Conservation (phyloP, 1,140 invertebrate genomes). For the Uloborus diversus region DNA sequence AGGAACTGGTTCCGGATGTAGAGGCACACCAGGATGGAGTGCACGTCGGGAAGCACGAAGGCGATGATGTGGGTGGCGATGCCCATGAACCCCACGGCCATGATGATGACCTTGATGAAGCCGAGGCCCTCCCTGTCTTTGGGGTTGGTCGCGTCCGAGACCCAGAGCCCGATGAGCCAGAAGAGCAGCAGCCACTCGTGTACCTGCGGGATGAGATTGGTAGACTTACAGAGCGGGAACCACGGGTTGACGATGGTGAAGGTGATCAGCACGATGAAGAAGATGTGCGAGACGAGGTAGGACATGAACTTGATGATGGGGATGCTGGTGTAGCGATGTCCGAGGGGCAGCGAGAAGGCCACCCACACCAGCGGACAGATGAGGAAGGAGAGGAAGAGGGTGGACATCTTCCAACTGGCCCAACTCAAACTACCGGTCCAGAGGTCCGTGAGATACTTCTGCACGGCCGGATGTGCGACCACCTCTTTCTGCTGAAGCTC, state of each 20-base stretch:
- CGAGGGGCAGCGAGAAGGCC: conserved; percentile 92
- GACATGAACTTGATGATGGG: conserved; percentile 99
- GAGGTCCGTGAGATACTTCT: conserved; percentile 80
- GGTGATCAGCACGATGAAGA: conserved; percentile 91
- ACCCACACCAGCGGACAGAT: conserved; percentile 96
- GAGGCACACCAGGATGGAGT: conserved; percentile 64
- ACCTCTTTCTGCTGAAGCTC: conserved; percentile 95
- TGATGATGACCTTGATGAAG: conserved; percentile 86
- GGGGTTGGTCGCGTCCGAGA: conserved; percentile 96
- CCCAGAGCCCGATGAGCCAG: conserved; percentile 93
- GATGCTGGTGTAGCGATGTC: conserved; percentile 86
- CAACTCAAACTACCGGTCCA: conserved; percentile 96
- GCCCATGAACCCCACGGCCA: conserved; percentile 91
- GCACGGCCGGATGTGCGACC: conserved; percentile 67
- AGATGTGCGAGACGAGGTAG: conserved; percentile 97
- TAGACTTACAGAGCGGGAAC: conserved; percentile 68
- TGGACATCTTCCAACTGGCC: conserved; percentile 92
- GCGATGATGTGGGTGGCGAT: conserved; percentile 90
- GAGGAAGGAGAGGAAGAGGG: conserved; percentile 91
- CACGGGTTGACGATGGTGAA: conserved; percentile 90
- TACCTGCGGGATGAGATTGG: conserved; percentile 74
- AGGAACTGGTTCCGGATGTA: conserved; percentile 97
- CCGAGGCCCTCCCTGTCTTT: conserved; percentile 93
- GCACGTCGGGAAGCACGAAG: conserved; percentile 66
- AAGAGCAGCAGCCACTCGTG: conserved; percentile 96